phyloP scores from a whole-genome alignment of 2,113 vertebrate species.

The Vombatus ursinus region DNA sequence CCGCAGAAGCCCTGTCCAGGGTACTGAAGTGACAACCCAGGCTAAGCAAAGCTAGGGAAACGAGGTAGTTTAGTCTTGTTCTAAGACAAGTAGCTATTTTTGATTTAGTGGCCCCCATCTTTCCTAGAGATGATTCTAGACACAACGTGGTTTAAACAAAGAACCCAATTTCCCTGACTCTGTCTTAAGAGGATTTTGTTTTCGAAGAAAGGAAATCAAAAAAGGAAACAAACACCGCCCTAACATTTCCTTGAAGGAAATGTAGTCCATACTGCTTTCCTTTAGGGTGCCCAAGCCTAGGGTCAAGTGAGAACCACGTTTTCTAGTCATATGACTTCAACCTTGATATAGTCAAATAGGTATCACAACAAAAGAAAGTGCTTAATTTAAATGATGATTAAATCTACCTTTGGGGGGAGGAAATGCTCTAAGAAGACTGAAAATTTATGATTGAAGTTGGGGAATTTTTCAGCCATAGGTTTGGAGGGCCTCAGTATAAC shows the following conservation, averaged over 20 bases:
- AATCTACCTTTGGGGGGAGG: background rate
- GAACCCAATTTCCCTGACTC: background rate
- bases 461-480: background rate
- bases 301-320: background rate
- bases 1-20: slow-evolving; percentile 71
- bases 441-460: background rate
- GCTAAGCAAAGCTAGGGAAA: background rate
- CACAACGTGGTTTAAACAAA: background rate
- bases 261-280: background rate
- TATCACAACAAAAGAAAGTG: background rate
- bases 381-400: background rate
- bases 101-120: background rate
- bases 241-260: background rate
- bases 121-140: background rate
- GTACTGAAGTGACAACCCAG: slow-evolving; percentile 59
- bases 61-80: background rate
- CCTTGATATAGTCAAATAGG: background rate
- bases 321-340: background rate
- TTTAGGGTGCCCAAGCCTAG: background rate
- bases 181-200: background rate
- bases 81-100: background rate
- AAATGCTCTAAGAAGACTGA: background rate
- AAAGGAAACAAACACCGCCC: background rate
- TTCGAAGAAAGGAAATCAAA: background rate
- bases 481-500: background rate